Percentiles rank a stretch among this genome's conserved stretches.
phyloP scores from a whole-genome alignment of 2,888 invertebrate species.

The Leptarthrus brevirostris region DNA sequence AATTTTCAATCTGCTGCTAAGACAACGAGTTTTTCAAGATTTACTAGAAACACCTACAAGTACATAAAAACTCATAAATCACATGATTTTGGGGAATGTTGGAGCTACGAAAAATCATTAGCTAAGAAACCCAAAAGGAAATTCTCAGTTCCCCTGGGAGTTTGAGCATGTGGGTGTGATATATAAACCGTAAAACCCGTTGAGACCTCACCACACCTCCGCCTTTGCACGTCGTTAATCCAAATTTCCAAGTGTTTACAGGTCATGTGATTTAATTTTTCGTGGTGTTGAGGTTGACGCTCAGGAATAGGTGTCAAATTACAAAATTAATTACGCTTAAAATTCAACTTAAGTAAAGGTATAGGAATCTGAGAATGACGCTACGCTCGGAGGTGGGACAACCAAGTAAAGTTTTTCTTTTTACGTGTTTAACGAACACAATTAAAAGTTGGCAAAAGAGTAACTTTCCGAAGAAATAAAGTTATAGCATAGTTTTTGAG shows the following conservation, averaged over 20 bases:
- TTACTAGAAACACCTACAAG: too few species aligned
- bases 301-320: slow-evolving; percentile 38
- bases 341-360: slow-evolving; percentile 9
- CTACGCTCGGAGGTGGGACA: not conserved
- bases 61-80: not conserved
- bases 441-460: too few species aligned
- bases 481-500: too few species aligned
- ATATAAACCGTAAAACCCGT: slow-evolving; percentile 13
- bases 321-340: slow-evolving; percentile 42
- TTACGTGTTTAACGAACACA: too few species aligned
- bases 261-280: slow-evolving; percentile 48
- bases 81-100: not conserved
- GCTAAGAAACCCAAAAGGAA: slow-evolving; percentile 37
- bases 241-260: slow-evolving; percentile 38
- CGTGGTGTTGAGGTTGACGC: not conserved
- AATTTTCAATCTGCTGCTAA: too few species aligned
- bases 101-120: not conserved
- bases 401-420: too few species aligned
- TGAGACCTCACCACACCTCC: not conserved
- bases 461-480: too few species aligned
- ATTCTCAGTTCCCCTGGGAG: slow-evolving; percentile 15
- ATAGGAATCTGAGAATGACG: not conserved
- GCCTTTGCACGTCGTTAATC: slow-evolving; percentile 17
- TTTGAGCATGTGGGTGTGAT: not conserved
- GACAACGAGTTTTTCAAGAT: too few species aligned